Percentiles rank a stretch among this genome's conserved stretches.
Evolutionary conservation across 2,888 invertebrate species (phyloP).

Genomic region (Cephus pulcher): DNA sequence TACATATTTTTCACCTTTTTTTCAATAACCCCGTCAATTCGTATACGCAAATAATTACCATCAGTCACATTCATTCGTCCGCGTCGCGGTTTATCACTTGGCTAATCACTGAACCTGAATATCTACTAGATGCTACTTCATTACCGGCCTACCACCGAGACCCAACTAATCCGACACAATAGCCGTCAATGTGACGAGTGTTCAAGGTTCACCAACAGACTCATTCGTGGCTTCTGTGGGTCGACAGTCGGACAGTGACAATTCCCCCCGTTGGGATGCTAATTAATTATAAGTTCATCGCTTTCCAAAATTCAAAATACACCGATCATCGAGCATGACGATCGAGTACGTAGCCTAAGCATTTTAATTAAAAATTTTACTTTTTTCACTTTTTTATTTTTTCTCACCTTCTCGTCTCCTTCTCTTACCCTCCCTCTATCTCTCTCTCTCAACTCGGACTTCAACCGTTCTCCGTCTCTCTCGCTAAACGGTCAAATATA

Average conservation of each 20-base stretch:
- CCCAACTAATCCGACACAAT: neutral
- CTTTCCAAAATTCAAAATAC: constrained; percentile 56
- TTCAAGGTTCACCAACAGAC: neutral
- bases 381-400: neutral
- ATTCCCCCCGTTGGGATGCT: neutral
- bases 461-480: too few relatives aligned
- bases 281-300: constrained; percentile 42
- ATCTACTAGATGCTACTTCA: neutral
- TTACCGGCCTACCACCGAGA: neutral
- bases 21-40: neutral
- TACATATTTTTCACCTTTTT: neutral
- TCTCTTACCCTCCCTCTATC: too few relatives aligned
- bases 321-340: neutral
- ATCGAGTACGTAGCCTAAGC: neutral
- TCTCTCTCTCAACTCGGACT: neutral
- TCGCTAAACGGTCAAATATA: neutral
- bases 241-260: neutral
- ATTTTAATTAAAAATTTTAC: neutral
- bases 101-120: neutral
- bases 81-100: neutral
- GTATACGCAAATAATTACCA: neutral
- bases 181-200: neutral
- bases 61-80: too few relatives aligned
- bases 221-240: neutral
- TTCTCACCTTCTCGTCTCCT: neutral